These are phyloP conservation scores for Acromyrmex charruanus DNA, from an alignment of 1,140 invertebrate genomes.

Conservation along the genomic window DNA sequence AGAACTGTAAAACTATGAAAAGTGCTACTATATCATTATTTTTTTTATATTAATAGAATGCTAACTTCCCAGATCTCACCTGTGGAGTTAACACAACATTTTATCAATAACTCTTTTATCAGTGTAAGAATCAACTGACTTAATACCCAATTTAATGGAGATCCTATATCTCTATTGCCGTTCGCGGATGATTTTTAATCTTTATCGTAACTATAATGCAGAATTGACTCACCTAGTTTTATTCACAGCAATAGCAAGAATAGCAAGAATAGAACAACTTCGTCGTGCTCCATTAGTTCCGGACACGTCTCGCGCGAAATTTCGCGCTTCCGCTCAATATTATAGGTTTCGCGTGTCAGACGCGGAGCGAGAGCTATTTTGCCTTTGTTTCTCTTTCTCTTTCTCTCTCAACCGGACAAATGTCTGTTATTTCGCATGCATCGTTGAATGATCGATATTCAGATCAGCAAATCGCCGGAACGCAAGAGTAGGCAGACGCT, in stretches of 20 bases:
- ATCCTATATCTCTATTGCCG: conserved; percentile 10
- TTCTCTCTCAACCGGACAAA: conserved; percentile 21
- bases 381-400: background rate
- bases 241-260: conserved; percentile 1
- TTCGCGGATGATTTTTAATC: background rate
- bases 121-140: conserved; percentile 27
- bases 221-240: conserved; percentile 14
- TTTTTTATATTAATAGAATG: too few relatives aligned
- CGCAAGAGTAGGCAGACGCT: conserved; percentile 1
- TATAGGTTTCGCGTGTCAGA: conserved; percentile 20
- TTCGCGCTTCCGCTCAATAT: conserved; percentile 33
- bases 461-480: conserved; percentile 40
- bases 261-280: conserved; percentile 11
- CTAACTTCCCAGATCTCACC: too few relatives aligned
- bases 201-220: background rate
- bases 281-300: conserved; percentile 5
- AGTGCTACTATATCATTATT: too few relatives aligned
- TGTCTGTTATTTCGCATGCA: conserved; percentile 46
- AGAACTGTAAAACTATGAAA: too few relatives aligned
- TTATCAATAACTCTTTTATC: too few relatives aligned
- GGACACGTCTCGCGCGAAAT: background rate
- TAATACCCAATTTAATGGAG: conserved; percentile 38
- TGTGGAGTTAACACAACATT: too few relatives aligned
- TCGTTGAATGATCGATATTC: conserved; percentile 20
- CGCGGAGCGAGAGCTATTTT: background rate